Conservation (phyloP, 2,888 invertebrate species). For the Chalcis sispes region DNA sequence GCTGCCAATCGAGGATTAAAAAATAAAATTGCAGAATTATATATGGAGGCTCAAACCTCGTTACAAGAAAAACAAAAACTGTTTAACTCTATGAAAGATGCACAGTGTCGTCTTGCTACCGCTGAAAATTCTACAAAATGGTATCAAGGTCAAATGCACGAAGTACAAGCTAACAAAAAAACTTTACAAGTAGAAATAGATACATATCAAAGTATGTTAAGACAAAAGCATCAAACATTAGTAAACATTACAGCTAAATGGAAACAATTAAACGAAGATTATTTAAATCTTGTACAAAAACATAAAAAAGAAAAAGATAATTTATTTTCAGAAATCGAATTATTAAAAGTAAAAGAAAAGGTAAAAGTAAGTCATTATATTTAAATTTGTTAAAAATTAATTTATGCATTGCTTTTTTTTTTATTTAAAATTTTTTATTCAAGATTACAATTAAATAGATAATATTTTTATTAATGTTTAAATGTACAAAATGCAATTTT, state of each 20-base stretch:
- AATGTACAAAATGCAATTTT: not conserved
- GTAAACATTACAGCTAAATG: slow-evolving; percentile 61
- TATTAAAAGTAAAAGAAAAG: slow-evolving; percentile 33
- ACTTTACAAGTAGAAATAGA: slow-evolving; percentile 65
- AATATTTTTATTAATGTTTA: not conserved
- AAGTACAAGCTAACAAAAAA: slow-evolving; percentile 65
- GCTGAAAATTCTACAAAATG: slow-evolving; percentile 66
- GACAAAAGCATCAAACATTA: slow-evolving; percentile 64
- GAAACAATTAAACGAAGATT: slow-evolving; percentile 64
- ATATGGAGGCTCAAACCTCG: slow-evolving; percentile 65
- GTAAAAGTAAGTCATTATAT: slow-evolving; percentile 21
- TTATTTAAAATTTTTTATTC: no score
- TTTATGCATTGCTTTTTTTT: no score
- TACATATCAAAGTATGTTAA: slow-evolving; percentile 65
- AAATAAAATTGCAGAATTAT: slow-evolving; percentile 67
- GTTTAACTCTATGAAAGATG: slow-evolving; percentile 63
- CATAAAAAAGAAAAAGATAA: slow-evolving; percentile 62
- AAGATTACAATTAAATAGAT: not conserved
- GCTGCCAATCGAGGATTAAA: slow-evolving; percentile 69
- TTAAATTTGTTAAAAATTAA: no score
- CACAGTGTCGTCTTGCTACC: slow-evolving; percentile 59
- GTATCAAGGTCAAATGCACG: slow-evolving; percentile 67
- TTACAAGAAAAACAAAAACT: slow-evolving; percentile 66
- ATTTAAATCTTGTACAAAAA: slow-evolving; percentile 59
- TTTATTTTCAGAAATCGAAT: slow-evolving; percentile 59